Evolutionary conservation across 2,113 vertebrate genomes (phyloP).

Genomic region (Acanthochromis polyacanthus): DNA sequence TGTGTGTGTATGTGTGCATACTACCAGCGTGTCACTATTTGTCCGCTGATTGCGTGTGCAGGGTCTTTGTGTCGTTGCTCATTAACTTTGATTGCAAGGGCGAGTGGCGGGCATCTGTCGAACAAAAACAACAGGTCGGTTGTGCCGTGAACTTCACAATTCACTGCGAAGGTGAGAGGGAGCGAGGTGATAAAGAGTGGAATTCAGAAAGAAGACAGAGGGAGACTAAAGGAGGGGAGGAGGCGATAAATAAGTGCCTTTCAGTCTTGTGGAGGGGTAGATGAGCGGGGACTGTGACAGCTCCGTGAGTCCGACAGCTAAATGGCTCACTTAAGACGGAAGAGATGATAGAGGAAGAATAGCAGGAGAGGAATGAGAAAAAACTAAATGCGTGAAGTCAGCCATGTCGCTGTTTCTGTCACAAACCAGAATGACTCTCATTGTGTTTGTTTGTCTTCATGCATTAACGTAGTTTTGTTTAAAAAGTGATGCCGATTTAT

Average conservation of each 20-base stretch:
- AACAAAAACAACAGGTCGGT: constrained; percentile 63
- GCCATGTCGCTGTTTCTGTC: constrained; percentile 48
- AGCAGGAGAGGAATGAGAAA: constrained; percentile 13
- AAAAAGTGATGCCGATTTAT: background rate
- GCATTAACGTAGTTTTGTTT: constrained; percentile 44
- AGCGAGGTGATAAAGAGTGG: constrained; percentile 23
- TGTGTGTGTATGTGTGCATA: background rate
- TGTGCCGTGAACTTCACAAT: constrained; percentile 44
- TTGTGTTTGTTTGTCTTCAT: constrained; percentile 16
- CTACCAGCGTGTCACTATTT: constrained; percentile 26
- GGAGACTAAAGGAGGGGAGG: constrained; percentile 33
- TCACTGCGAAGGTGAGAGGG: constrained; percentile 40
- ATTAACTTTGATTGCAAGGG: constrained; percentile 72
- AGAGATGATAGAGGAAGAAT: constrained; percentile 50
- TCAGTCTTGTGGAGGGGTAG: constrained; percentile 50
- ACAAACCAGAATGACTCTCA: constrained; percentile 23
- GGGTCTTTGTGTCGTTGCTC: constrained; percentile 55
- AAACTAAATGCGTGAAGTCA: constrained; percentile 38
- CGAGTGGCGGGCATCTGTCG: constrained; percentile 21
- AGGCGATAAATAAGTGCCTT: constrained; percentile 63
- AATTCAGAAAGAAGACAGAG: constrained; percentile 22
- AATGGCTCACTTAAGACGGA: constrained; percentile 63
- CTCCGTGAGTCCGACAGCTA: constrained; percentile 52
- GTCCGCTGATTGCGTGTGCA: constrained; percentile 53
- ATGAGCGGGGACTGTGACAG: constrained; percentile 14